Evolutionary conservation across 2,797 vertebrate species (phyloP).

Genomic region (Phataginus tricuspis): DNA sequence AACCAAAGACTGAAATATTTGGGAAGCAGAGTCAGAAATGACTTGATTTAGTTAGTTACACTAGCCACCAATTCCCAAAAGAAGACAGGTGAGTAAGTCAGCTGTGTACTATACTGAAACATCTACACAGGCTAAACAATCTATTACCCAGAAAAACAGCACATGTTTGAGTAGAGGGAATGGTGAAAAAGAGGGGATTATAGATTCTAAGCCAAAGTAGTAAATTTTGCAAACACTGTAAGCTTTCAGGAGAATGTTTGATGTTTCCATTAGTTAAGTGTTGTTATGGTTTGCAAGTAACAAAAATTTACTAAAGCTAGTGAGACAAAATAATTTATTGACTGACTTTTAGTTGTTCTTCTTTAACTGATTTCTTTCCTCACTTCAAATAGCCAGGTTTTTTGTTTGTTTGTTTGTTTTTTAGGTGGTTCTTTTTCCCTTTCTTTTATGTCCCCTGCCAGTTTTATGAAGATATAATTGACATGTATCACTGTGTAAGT

Average conservation of each 20-base stretch:
- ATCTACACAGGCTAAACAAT: neutral
- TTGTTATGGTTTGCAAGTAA: conserved; percentile 4
- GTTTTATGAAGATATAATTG: neutral
- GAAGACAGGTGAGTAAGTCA: conserved; percentile 43
- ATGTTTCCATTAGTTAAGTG: neutral
- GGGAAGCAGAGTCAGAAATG: neutral
- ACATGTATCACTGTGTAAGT: neutral
- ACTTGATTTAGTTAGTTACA: conserved; percentile 21
- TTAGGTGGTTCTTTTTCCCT: neutral
- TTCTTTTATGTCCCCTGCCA: neutral
- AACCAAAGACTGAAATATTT: conserved; percentile 1
- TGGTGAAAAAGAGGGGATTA: neutral
- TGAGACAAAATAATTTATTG: neutral
- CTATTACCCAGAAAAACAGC: neutral
- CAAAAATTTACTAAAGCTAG: neutral
- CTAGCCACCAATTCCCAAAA: neutral
- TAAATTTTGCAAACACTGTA: conserved; percentile 40
- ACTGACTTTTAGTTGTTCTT: neutral
- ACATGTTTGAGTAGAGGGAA: neutral
- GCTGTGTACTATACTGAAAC: neutral
- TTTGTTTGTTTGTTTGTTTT: no score
- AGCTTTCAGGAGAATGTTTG: neutral
- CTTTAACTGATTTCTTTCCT: neutral
- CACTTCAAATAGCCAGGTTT: neutral
- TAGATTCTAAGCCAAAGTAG: neutral